Conservation (phyloP, 2,797 vertebrate genomes). For the Chloroceryle inda region DNA sequence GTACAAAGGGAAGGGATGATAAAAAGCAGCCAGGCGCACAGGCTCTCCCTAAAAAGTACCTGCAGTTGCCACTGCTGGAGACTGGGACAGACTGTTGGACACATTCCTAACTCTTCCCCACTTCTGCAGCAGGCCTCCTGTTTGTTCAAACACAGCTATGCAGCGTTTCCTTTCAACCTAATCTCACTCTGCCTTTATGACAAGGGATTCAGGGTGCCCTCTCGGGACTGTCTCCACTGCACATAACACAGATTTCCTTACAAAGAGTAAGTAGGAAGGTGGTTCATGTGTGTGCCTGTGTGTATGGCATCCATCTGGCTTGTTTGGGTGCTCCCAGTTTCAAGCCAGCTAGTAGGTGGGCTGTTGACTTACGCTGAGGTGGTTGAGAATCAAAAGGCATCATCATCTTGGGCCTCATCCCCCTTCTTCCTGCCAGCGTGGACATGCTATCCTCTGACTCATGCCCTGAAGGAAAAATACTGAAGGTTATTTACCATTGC, state of each 20-base stretch:
- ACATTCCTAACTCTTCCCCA: neutral
- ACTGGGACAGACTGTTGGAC: neutral
- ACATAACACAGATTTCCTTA: neutral
- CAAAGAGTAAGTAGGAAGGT: neutral
- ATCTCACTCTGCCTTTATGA: neutral
- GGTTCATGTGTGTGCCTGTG: neutral
- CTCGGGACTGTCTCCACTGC: neutral
- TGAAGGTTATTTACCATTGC: neutral
- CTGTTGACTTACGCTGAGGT: conserved; percentile 94
- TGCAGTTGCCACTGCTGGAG: neutral
- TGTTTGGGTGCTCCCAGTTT: neutral
- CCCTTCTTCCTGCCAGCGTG: conserved; percentile 93
- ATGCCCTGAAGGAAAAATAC: conserved; percentile 86
- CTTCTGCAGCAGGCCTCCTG: neutral
- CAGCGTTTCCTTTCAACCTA: neutral
- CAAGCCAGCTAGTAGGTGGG: neutral
- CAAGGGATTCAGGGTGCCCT: neutral
- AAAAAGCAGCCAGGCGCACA: neutral
- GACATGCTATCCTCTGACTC: conserved; percentile 99
- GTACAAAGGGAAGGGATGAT: neutral
- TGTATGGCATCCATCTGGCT: neutral
- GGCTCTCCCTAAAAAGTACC: neutral
- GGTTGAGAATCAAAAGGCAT: conserved; percentile 99
- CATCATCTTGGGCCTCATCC: conserved; percentile 99
- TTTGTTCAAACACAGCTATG: neutral